Conservation (phyloP, 1,140 invertebrate species). For the Drosophila sp. region DNA sequence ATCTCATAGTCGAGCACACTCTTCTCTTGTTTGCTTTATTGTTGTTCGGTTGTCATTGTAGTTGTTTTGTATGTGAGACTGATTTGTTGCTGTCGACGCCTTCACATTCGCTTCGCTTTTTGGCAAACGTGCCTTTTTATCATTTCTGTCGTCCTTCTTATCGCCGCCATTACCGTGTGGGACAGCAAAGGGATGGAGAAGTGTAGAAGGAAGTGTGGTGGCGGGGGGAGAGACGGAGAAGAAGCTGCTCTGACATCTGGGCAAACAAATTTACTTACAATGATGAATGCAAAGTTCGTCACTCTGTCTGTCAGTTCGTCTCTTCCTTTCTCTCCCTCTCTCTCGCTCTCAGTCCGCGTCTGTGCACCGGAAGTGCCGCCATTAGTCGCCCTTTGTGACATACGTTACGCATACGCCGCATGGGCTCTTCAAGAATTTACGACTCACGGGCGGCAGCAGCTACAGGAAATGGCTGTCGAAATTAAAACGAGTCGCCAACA, state of each 20-base stretch:
- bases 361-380: conserved; percentile 77
- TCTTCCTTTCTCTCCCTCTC: conserved; percentile 3
- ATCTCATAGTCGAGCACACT: not conserved
- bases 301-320: not conserved
- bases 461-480: conserved; percentile 44
- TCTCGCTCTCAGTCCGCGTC: not conserved
- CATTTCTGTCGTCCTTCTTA: conserved; percentile 74
- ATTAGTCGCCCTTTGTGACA: conserved; percentile 77
- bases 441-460: conserved; percentile 23
- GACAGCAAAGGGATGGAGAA: not conserved
- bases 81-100: conserved; percentile 72
- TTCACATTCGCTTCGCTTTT: conserved; percentile 57
- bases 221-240: not conserved
- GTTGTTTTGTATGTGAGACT: conserved; percentile 42
- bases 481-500: conserved; percentile 30
- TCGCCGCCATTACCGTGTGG: conserved; percentile 64
- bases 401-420: conserved; percentile 57
- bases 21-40: not conserved
- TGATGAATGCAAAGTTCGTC: conserved; percentile 78
- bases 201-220: not conserved
- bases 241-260: conserved; percentile 42
- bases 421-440: conserved; percentile 35
- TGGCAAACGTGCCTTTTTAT: conserved; percentile 82
- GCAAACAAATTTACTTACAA: conserved; percentile 82
- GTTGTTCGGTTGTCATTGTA: not conserved